These are phyloP conservation scores for Tenebrio molitor DNA, from an alignment of 1,140 invertebrate species.

Conservation along the genomic window DNA sequence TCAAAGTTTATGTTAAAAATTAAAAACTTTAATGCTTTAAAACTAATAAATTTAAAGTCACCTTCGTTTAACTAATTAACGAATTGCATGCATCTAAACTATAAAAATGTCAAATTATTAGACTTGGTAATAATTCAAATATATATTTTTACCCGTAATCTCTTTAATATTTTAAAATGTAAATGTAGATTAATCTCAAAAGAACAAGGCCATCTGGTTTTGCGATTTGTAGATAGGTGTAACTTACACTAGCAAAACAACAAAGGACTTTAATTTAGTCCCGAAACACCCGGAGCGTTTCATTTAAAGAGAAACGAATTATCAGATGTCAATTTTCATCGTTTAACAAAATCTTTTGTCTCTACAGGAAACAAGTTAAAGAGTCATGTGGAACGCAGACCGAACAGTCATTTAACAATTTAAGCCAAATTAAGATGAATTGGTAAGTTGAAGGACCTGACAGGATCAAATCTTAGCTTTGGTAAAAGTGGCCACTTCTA, in stretches of 20 bases:
- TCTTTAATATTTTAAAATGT: no score
- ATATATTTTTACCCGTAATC: not conserved
- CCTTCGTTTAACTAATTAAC: conserved; percentile 3
- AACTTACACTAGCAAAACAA: not conserved
- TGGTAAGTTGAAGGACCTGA: not conserved
- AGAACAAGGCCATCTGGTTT: not conserved
- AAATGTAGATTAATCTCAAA: no score
- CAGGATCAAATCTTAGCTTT: not conserved
- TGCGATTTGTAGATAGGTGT: not conserved
- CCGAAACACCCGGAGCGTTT: no score
- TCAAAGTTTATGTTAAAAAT: no score
- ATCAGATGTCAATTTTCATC: not conserved
- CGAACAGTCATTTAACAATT: conserved; percentile 19
- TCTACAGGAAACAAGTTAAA: not conserved
- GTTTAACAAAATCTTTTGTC: not conserved
- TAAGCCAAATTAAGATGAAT: not conserved
- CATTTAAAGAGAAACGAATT: not conserved
- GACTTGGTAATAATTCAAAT: not conserved
- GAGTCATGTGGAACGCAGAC: not conserved
- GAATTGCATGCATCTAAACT: not conserved
- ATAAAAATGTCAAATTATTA: not conserved
- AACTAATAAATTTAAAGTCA: no score
- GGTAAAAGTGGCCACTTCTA: no score
- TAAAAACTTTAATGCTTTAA: no score
- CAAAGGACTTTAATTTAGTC: no score